A percentile compares a stretch with the other conserved stretches of the same genome.
Evolutionary conservation across 2,888 invertebrate genomes (phyloP).

Genomic region (Lamellibrachia satsuma): DNA sequence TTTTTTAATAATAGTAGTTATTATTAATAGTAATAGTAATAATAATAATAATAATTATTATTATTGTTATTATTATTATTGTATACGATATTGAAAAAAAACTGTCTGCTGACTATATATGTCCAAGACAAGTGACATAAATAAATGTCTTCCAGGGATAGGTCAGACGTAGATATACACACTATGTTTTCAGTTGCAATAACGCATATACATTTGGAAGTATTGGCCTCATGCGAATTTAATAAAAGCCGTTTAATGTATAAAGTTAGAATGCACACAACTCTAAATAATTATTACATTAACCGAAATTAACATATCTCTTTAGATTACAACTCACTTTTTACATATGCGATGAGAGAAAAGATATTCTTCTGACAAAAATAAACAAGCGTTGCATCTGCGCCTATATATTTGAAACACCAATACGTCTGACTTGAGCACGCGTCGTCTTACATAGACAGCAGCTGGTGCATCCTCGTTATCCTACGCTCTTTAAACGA

Average conservation of each 20-base stretch:
- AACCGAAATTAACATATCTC: neutral
- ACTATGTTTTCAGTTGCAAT: too few relatives aligned
- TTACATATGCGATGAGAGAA: neutral
- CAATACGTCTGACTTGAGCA: neutral
- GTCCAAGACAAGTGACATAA: too few relatives aligned
- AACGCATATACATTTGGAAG: too few relatives aligned
- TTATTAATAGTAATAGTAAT: too few relatives aligned
- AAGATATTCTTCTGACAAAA: neutral
- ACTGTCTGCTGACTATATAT: too few relatives aligned
- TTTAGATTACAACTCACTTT: neutral
- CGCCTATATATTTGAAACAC: neutral
- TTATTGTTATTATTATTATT: too few relatives aligned
- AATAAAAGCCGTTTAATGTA: neutral
- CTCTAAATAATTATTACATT: neutral
- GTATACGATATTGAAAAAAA: too few relatives aligned
- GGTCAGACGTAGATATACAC: too few relatives aligned
- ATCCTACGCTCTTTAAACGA: neutral
- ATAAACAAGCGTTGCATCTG: neutral
- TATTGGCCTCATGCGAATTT: neutral
- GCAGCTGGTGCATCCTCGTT: neutral
- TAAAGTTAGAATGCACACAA: neutral
- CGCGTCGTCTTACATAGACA: neutral
- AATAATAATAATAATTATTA: too few relatives aligned
- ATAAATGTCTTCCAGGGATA: too few relatives aligned
- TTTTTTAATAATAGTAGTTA: too few relatives aligned